These are phyloP conservation scores for Emmelina monodactyla DNA, from an alignment of 2,888 invertebrate genomes.

Conservation along the genomic window DNA sequence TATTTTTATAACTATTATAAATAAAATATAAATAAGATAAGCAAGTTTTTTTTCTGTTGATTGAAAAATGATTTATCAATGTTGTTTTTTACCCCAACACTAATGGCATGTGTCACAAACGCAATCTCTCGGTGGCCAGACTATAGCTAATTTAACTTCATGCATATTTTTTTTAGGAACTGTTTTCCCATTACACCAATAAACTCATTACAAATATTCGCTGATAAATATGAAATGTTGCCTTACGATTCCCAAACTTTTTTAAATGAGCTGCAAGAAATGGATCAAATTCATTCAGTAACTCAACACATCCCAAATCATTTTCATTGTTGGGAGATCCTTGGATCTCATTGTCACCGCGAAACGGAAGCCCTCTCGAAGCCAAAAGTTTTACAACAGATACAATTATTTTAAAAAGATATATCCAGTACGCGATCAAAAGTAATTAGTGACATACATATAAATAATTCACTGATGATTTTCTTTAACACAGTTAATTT, in stretches of 20 bases:
- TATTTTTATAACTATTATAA: too few species aligned
- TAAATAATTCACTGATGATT: too few species aligned
- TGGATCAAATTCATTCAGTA: too few species aligned
- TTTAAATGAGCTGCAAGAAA: background rate
- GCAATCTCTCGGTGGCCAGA: too few species aligned
- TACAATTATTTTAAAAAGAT: background rate
- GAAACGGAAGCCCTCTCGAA: background rate
- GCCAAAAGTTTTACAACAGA: background rate
- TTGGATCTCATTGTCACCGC: background rate
- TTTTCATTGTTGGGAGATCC: background rate
- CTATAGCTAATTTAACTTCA: conserved; percentile 21
- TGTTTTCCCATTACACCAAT: conserved; percentile 22
- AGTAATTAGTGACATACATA: too few species aligned
- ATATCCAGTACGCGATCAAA: background rate
- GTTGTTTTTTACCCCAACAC: too few species aligned
- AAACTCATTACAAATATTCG: conserved; percentile 24
- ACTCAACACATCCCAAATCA: background rate
- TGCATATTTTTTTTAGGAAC: conserved; percentile 18
- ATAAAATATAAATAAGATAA: too few species aligned
- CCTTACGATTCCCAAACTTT: background rate
- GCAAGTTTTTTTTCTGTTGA: too few species aligned
- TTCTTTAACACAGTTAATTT: too few species aligned
- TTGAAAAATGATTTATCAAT: too few species aligned
- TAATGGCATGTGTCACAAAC: too few species aligned
- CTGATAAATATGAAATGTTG: conserved; percentile 6